Base-by-base conservation (phyloP, 2,113 vertebrate species). In the Etia nguti region DNA sequence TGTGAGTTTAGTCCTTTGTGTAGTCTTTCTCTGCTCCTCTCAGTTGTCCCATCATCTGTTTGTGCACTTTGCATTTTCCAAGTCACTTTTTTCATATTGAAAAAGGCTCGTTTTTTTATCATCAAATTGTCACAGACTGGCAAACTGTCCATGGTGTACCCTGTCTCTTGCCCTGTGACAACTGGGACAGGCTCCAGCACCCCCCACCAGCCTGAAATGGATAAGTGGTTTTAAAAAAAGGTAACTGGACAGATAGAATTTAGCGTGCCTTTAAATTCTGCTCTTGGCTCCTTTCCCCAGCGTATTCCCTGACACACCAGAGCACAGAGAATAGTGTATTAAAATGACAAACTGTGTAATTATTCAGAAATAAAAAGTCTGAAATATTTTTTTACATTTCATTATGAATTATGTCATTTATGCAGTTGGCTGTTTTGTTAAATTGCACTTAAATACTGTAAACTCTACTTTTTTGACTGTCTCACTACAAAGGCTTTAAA, bases 211-310 rank as follows among this genome's bases (percentile, higher is more conserved):
- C 70, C 70, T 20, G 22, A 73, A 73, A 46, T 18, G 22, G 68
- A 73, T 73, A 26, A 73, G 38, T 73, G 43, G 0, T 10, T 18
- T 10, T 6, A 1, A 22, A 2, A 3, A 62, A 0, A 43, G 43
- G n/a, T 70, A 10, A 48, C 16, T 75, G 41, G 24, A 11, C 43
- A 26, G 41, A 29, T 18, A 26, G 22, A 18, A 29, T 75, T 75
- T 75, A 75, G 68, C 4, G 2, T 46, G 41, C 41, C 41, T 75
- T 75, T 75, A 15, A 41, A 75, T 75, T 15, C 41, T 29, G 68
- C 43, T 48, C 43, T 75, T 50, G 22, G 43, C 24, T 50, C 24
- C 43, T 75, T 48, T 75, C 24, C 43, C 43, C 43, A 48, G 18
- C 1, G 2, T 29, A 50, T 50, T 31, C 73, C 73, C 46, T 52